A percentile compares a stretch with the other conserved stretches of the same genome.
Conservation (phyloP, 2,113 vertebrate genomes). For the Miniopterus natalensis region DNA sequence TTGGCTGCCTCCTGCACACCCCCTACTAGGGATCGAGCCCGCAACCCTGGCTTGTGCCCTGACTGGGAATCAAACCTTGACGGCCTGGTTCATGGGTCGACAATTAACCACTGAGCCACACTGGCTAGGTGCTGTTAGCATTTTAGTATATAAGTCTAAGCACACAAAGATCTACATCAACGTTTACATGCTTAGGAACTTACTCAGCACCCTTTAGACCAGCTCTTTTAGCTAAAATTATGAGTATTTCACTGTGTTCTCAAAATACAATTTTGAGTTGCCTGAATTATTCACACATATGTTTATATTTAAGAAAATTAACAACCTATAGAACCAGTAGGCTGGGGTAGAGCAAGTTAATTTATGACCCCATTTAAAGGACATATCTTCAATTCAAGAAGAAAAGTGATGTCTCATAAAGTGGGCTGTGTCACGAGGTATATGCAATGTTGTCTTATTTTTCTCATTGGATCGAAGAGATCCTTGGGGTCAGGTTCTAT, state of each 20-base stretch:
- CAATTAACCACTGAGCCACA: no score
- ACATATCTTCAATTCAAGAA: background rate
- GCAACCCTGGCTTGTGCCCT: no score
- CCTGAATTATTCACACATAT: background rate
- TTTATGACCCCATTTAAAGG: background rate
- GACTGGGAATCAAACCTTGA: no score
- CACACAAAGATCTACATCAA: no score
- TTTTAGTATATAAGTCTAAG: background rate
- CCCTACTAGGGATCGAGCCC: no score
- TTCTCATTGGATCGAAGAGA: background rate
- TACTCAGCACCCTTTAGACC: background rate
- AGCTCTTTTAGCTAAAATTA: background rate
- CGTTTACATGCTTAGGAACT: background rate
- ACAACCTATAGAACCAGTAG: background rate
- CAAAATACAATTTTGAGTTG: slow-evolving; percentile 15
- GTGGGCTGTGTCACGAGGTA: background rate
- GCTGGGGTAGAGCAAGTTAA: background rate
- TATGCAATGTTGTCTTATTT: background rate
- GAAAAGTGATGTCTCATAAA: slow-evolving; percentile 25
- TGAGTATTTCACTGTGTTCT: background rate
- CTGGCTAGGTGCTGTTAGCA: background rate
- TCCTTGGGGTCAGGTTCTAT: background rate
- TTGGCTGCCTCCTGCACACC: no score
- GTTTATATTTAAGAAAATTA: slow-evolving; percentile 25
- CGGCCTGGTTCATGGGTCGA: no score